Evolutionary conservation across 2,797 vertebrate genomes (phyloP).

Genomic region (Channa striata): DNA sequence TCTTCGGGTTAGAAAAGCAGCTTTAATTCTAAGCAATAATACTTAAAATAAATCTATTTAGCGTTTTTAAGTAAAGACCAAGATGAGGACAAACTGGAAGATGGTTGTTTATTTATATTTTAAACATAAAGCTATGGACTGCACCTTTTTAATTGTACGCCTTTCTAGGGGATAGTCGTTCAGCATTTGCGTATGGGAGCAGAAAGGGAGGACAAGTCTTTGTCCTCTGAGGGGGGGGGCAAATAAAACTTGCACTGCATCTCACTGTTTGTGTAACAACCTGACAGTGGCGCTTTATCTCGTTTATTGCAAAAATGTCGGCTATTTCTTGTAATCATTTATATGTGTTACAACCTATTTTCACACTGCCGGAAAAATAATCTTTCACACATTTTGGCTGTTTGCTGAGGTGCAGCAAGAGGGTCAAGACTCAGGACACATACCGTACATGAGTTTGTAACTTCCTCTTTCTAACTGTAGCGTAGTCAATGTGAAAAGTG

Average conservation of each 20-base stretch:
- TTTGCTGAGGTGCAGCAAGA: slow-evolving; percentile 55
- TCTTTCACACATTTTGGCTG: slow-evolving; percentile 45
- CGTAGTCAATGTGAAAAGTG: slow-evolving; percentile 71
- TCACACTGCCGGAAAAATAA: slow-evolving; percentile 38
- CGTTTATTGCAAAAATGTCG: slow-evolving; percentile 31
- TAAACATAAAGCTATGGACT: slow-evolving; percentile 49
- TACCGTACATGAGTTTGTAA: slow-evolving; percentile 45
- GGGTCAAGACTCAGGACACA: slow-evolving; percentile 71
- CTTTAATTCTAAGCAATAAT: slow-evolving; percentile 39
- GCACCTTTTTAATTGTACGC: slow-evolving; percentile 50
- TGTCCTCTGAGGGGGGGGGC: slow-evolving; percentile 27
- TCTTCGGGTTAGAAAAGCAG: slow-evolving; percentile 51
- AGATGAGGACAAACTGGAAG: slow-evolving; percentile 48
- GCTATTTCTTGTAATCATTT: slow-evolving; percentile 52
- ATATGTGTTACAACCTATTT: slow-evolving; percentile 39
- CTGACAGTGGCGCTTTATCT: slow-evolving; percentile 41
- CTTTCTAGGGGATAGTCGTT: slow-evolving; percentile 36
- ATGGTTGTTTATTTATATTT: slow-evolving; percentile 54
- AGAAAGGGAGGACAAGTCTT: slow-evolving; percentile 35
- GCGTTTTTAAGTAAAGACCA: slow-evolving; percentile 21
- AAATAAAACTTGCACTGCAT: slow-evolving; percentile 51
- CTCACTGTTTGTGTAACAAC: slow-evolving; percentile 41
- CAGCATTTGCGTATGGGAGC: slow-evolving; percentile 28
- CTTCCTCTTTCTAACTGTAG: slow-evolving; percentile 72
- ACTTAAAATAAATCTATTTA: slow-evolving; percentile 30